These are phyloP conservation scores for Hydra vulgaris DNA, from an alignment of 30 jellyfish, hydroid and myxozoan genomes.

Conservation along the genomic window DNA sequence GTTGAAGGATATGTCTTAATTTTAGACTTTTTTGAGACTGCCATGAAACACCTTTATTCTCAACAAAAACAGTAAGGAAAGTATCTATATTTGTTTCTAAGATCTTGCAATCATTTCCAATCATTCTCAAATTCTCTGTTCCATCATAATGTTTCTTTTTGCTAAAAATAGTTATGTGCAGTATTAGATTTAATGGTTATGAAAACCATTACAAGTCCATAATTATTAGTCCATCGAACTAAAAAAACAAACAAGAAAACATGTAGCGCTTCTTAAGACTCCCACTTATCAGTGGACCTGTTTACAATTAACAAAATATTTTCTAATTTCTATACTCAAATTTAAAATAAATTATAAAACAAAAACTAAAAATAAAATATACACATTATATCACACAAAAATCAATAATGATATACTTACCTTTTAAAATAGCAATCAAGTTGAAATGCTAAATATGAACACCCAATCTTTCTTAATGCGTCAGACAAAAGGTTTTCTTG, in stretches of 20 bases:
- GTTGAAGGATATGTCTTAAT: neutral
- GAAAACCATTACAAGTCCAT: too few relatives aligned
- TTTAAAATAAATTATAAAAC: too few relatives aligned
- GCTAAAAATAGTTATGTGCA: too few relatives aligned
- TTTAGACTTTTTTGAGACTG: neutral
- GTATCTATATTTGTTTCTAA: slow-evolving; percentile 9
- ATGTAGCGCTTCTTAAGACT: too few relatives aligned
- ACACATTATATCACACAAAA: too few relatives aligned
- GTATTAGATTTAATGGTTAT: too few relatives aligned
- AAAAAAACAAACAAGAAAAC: too few relatives aligned
- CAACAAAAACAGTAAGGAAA: neutral
- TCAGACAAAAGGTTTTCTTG: neutral
- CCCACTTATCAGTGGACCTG: neutral
- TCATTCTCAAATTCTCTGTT: too few relatives aligned
- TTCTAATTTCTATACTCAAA: neutral
- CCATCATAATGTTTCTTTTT: too few relatives aligned
- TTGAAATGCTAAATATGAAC: neutral
- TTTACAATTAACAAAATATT: neutral
- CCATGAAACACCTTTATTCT: neutral
- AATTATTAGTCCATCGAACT: too few relatives aligned
- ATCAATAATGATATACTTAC: neutral
- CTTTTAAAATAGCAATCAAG: slow-evolving; percentile 8
- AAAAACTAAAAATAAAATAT: neutral
- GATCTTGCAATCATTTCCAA: too few relatives aligned
- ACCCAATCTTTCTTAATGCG: neutral